A percentile compares a stretch with the other conserved stretches of the same genome.
phyloP scores from a whole-genome alignment of 2,797 vertebrate genomes.

The Notamacropus eugenii region DNA sequence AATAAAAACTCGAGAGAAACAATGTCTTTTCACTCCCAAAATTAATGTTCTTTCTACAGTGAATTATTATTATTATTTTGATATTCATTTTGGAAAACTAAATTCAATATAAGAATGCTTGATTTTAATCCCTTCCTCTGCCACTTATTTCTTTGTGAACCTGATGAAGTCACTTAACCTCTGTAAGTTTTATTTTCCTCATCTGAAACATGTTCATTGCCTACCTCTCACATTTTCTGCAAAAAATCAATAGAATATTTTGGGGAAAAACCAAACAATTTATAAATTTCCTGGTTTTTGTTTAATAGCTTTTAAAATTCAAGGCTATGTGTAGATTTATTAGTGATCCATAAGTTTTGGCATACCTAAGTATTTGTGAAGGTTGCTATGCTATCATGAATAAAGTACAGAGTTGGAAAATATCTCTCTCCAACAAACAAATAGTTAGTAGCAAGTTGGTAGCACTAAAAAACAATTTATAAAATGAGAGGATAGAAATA shows the following conservation, averaged over 20 bases:
- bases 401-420: background rate
- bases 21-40: slow-evolving; percentile 16
- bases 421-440: slow-evolving; percentile 31
- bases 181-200: background rate
- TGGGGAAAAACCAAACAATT: background rate
- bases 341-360: background rate
- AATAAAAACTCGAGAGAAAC: slow-evolving; percentile 25
- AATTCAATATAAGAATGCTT: background rate
- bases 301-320: slow-evolving; percentile 18
- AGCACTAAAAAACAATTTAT: slow-evolving; percentile 39
- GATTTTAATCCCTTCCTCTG: background rate
- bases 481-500: slow-evolving; percentile 16
- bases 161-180: background rate
- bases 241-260: background rate
- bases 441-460: background rate
- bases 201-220: background rate
- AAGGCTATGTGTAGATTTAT: background rate
- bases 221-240: background rate
- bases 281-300: background rate
- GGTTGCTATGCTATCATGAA: slow-evolving; percentile 31
- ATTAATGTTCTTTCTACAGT: background rate
- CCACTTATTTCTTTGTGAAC: background rate
- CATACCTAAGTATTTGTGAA: slow-evolving; percentile 36
- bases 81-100: slow-evolving; percentile 14
- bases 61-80: slow-evolving; percentile 38